Evolutionary conservation across 2,888 invertebrate genomes (phyloP), one percentile per base, ranked within the genome.

Genomic region (Trichopoda pennipes): DNA sequence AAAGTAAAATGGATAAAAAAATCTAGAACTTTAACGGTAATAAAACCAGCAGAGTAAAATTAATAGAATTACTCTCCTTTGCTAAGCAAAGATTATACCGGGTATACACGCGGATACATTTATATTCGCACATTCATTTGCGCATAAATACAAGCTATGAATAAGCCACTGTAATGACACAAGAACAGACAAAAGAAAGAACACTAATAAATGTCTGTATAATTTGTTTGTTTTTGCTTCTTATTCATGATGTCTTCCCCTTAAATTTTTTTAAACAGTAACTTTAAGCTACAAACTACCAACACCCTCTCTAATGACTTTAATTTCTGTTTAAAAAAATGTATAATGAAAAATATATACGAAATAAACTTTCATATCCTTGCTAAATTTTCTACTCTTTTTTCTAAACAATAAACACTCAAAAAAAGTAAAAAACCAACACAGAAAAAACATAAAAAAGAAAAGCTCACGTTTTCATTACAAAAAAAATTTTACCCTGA

Each of bases 31-130:
- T 28, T 72, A 49, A 70, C 56, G 78, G 70, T 75, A 75, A 82
- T 72, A 79, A 79, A 82, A 75, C 75, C 81, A 70, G 53, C 49
- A 60, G 66, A 82, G 75, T 78, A 74, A 78, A 82, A 78, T 75
- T 63, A 75, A 79, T 53, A 75, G 70, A 75, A 79, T 82, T 68
- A 73, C 72, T 78, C 75, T 82, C 66, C 79, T 64, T 58, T 60
- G 53, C 70, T 35, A 21, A 53, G 69, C 23, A 66, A 21, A 70
- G 60, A 69, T 74, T 44, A 17, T n/a, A 60, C 38, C 28, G 32
- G 16, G 12, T 28, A 51, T 16, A 68, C 44, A 19, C 60, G 32
- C 28, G 47, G 60, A 42, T 23, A 69, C 68, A 42, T 16, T 12
- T 19, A 32, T 58, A 64, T 21, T 56, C 3, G 32, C 14, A 58